These are phyloP conservation scores for Corapipo altera DNA, from an alignment of 2,113 vertebrate genomes.

Conservation along the genomic window DNA sequence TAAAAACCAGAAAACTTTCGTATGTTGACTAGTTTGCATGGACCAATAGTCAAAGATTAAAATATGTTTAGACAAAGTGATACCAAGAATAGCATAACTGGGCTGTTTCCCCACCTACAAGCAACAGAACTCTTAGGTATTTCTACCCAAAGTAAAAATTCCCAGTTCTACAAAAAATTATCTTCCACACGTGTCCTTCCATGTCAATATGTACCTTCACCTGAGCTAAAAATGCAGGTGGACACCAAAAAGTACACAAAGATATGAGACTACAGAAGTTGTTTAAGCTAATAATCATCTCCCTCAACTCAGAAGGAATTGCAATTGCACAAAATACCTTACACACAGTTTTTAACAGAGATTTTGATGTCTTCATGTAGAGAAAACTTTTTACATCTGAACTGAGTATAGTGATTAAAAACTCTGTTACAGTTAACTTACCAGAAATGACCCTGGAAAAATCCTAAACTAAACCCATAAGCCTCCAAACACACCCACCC, in stretches of 20 bases:
- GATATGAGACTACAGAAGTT: neutral
- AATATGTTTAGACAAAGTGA: neutral
- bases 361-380: neutral
- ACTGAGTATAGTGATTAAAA: neutral
- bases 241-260: neutral
- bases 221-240: neutral
- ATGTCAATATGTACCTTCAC: neutral
- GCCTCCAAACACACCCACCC: neutral
- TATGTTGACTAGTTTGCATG: neutral
- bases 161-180: neutral
- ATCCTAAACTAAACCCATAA: neutral
- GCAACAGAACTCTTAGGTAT: neutral
- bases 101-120: neutral
- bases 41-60: neutral
- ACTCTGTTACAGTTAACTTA: neutral
- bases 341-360: neutral
- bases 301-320: neutral
- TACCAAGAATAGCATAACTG: neutral
- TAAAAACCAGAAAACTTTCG: neutral
- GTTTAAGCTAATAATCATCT: neutral
- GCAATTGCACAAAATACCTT: neutral
- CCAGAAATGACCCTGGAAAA: neutral
- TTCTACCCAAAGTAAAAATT: neutral
- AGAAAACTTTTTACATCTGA: neutral
- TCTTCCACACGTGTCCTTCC: neutral